A percentile compares a stretch with the other conserved stretches of the same genome.
Conservation (phyloP, 2,113 vertebrate genomes). For the Lates calcarifer region DNA sequence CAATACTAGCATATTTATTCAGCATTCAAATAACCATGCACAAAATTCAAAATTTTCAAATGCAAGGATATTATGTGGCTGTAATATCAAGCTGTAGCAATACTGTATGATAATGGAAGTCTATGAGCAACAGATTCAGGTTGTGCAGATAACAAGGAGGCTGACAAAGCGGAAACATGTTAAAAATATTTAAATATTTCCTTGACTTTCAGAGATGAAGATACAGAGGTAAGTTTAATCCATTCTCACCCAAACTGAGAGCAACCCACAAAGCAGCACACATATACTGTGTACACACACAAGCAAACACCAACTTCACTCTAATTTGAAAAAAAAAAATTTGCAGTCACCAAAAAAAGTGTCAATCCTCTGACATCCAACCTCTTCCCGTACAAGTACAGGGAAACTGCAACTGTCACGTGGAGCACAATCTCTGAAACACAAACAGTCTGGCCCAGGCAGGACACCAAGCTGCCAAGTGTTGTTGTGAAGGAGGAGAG, state of each 20-base stretch:
- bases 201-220: conserved; percentile 4
- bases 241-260: neutral
- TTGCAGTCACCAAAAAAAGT: neutral
- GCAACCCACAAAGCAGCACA: neutral
- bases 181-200: neutral
- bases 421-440: conserved; percentile 42
- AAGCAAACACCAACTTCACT: conserved; percentile 8
- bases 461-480: conserved; percentile 47
- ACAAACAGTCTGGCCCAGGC: conserved; percentile 40
- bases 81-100: neutral
- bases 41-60: neutral
- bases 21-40: neutral
- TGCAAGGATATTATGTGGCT: conserved; percentile 1
- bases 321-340: conserved; percentile 3
- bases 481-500: conserved; percentile 58
- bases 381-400: conserved; percentile 27
- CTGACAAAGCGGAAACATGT: conserved; percentile 39
- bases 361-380: conserved; percentile 11
- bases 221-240: conserved; percentile 25
- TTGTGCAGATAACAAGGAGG: conserved; percentile 28
- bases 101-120: neutral
- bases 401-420: conserved; percentile 40
- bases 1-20: conserved; percentile 22
- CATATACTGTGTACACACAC: neutral
- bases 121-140: conserved; percentile 1